Conservation (phyloP, 1,140 invertebrate genomes). For the Phymastichus coffea region DNA sequence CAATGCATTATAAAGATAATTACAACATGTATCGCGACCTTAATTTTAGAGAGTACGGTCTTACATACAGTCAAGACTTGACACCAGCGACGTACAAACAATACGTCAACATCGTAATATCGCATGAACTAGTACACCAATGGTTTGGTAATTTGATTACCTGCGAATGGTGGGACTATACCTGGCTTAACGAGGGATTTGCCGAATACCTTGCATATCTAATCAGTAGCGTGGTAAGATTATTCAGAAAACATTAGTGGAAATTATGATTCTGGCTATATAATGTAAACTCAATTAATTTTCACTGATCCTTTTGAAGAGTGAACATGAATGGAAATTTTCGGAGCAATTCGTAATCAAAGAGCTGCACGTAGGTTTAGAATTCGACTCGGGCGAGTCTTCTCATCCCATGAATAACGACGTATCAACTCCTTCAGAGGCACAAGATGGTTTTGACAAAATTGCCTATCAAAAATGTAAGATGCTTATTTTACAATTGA, state of each 20-base stretch:
- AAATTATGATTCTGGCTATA: background rate
- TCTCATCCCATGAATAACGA: constrained; percentile 43
- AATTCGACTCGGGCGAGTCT: constrained; percentile 31
- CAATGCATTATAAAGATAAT: constrained; percentile 2
- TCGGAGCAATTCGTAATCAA: constrained; percentile 51
- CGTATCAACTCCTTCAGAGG: constrained; percentile 39
- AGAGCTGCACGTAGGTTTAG: constrained; percentile 49
- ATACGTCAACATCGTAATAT: constrained; percentile 57
- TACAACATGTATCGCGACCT: too few relatives aligned
- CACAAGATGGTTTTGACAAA: constrained; percentile 65
- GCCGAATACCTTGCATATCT: constrained; percentile 62
- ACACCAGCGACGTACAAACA: constrained; percentile 53
- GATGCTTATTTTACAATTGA: constrained; percentile 32
- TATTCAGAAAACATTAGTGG: background rate
- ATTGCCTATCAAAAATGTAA: constrained; percentile 70
- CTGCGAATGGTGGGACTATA: constrained; percentile 67
- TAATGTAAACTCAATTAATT: background rate
- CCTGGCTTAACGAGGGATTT: constrained; percentile 73
- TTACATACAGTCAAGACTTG: constrained; percentile 61
- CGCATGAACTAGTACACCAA: constrained; percentile 70
- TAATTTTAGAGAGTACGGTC: constrained; percentile 60
- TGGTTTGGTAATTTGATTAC: constrained; percentile 72
- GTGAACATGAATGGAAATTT: constrained; percentile 41
- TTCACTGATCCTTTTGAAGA: constrained; percentile 29
- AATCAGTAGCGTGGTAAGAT: constrained; percentile 29